A percentile compares a stretch with the other conserved stretches of the same genome.
These are phyloP conservation scores for Notarius quadriscutis DNA, from an alignment of 2,113 vertebrate genomes.

Conservation along the genomic window DNA sequence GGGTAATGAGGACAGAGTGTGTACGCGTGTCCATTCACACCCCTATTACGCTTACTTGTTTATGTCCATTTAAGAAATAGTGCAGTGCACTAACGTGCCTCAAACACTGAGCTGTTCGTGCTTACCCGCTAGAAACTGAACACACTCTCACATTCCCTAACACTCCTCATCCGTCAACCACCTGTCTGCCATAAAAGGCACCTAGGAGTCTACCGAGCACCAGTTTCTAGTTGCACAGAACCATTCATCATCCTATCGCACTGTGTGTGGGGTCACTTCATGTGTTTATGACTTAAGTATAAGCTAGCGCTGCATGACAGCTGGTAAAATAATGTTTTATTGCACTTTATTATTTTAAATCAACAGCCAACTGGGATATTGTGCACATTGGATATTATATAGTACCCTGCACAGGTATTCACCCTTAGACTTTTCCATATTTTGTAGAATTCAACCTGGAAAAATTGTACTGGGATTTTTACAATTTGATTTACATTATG, in stretches of 20 bases:
- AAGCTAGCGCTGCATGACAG: neutral
- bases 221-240: conserved; percentile 59
- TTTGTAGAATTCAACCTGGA: neutral
- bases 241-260: conserved; percentile 44
- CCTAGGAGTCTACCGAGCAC: conserved; percentile 15
- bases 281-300: conserved; percentile 25
- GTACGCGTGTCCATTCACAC: neutral
- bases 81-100: neutral
- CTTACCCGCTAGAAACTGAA: conserved; percentile 1
- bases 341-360: neutral
- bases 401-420: neutral
- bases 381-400: neutral
- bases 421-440: neutral
- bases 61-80: neutral
- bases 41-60: neutral
- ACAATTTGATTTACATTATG: neutral
- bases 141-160: conserved; percentile 27
- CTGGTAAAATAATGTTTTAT: neutral
- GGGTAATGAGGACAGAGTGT: neutral
- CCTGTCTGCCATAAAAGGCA: conserved; percentile 45
- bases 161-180: conserved; percentile 49
- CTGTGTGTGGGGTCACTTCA: conserved; percentile 34
- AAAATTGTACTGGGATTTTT: neutral
- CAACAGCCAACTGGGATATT: neutral
- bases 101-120: neutral